Base-by-base conservation (phyloP, 2,113 vertebrate species). In the Elachura formosa region DNA sequence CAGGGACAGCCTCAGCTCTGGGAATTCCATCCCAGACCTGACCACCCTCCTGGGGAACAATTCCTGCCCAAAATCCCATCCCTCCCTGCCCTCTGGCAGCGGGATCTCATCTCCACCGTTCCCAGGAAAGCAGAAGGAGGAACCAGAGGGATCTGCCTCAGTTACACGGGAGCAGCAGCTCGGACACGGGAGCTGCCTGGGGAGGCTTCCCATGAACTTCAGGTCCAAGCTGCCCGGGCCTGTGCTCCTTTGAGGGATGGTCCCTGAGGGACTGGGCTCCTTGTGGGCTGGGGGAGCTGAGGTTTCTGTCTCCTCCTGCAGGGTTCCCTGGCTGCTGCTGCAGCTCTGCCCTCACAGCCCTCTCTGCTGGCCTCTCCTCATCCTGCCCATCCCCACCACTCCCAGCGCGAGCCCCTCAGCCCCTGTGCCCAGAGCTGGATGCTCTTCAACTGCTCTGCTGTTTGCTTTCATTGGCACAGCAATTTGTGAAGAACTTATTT, bases 401-500 rank as follows among this genome's bases (percentile, higher is more conserved):
- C n/a, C n/a, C n/a, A n/a, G n/a, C n/a, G n/a, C n/a, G n/a, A n/a
- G n/a, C n/a, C n/a, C n/a, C n/a, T n/a, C n/a, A n/a, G n/a, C n/a
- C n/a, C n/a, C n/a, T n/a, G n/a, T 15, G 59, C 56, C 76, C 64
- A 28, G 24, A 62, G 12, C 72, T 61, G 64, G 73, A 36, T 34
- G 29, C 80, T 64, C 43, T 19, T 61, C 59, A 24, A 6, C 13
- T 34, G 71, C 85, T 66, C 40, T 33, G 69, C 18, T 81, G 43
- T 94, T 92, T 88, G 81, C 78, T 94, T 91, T 49, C 93, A 51
- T 46, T 80, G 82, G 64, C 69, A 81, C 26, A 28, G 90, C 72
- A 61, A 91, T 93, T 93, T 91, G 73, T 78, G 88, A 92, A 64
- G 68, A 90, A 93, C 66, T 87, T 94, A 87, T 96, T 96, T 89